Conservation (phyloP, 2,113 vertebrate species). For the Mirza zaza region DNA sequence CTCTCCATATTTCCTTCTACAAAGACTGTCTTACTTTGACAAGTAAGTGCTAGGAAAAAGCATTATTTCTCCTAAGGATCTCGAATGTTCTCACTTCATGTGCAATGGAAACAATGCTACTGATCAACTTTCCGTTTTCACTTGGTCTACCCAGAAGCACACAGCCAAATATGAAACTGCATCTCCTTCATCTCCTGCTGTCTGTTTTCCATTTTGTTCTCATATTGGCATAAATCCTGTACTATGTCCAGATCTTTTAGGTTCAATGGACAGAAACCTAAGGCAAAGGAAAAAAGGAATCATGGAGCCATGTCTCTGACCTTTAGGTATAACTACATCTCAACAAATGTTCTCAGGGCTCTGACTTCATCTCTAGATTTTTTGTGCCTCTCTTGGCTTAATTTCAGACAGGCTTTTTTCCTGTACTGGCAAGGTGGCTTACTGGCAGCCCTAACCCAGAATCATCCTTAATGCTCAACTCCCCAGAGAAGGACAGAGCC, state of each 20-base stretch:
- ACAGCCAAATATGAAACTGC: not conserved
- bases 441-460: not conserved
- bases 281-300: not conserved
- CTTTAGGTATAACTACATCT: not conserved
- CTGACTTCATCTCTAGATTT: not conserved
- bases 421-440: not conserved
- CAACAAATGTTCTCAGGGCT: not conserved
- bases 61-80: not conserved
- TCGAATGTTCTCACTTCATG: not conserved
- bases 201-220: not conserved
- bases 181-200: not conserved
- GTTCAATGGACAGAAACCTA: not conserved
- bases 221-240: not conserved
- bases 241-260: not conserved
- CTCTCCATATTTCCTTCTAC: not conserved
- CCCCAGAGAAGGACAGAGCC: not conserved
- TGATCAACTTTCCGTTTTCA: not conserved
- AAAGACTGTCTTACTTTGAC: not conserved
- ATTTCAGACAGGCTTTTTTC: not conserved
- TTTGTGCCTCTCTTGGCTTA: not conserved
- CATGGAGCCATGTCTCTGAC: not conserved
- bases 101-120: not conserved
- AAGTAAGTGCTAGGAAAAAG: not conserved
- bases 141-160: not conserved
- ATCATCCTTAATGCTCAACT: not conserved